These are phyloP conservation scores for Pollenia griseotomentosa DNA, from an alignment of 2,888 invertebrate genomes.

Conservation along the genomic window DNA sequence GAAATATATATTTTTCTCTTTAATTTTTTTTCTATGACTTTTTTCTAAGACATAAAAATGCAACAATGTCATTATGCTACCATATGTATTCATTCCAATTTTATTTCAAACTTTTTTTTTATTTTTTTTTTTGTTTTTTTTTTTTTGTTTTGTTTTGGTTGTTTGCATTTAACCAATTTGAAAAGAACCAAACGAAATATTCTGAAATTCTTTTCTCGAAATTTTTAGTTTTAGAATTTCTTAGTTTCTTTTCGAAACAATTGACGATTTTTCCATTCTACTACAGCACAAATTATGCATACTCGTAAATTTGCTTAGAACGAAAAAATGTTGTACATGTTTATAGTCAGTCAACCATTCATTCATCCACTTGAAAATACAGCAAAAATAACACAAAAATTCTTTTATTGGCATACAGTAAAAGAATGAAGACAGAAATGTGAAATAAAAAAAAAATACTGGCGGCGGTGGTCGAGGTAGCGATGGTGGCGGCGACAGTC, in stretches of 20 bases:
- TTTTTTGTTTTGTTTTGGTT: too few species aligned
- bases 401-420: conserved; percentile 62
- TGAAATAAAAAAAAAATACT: background rate
- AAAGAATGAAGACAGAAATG: conserved; percentile 21
- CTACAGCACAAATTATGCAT: conserved; percentile 36
- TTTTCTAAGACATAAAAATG: too few species aligned
- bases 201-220: background rate
- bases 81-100: too few species aligned
- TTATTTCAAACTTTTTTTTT: too few species aligned
- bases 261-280: conserved; percentile 3
- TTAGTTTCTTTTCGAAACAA: conserved; percentile 27
- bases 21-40: too few species aligned
- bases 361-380: conserved; percentile 63
- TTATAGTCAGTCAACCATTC: conserved; percentile 57
- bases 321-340: conserved; percentile 29
- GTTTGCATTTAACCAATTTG: too few species aligned
- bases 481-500: conserved; percentile 41
- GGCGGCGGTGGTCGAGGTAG: conserved; percentile 27
- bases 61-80: too few species aligned
- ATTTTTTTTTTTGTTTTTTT: too few species aligned
- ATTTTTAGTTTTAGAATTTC: background rate
- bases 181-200: too few species aligned
- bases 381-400: conserved; percentile 57
- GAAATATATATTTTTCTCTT: too few species aligned
- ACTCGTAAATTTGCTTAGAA: conserved; percentile 19